Evolutionary conservation across 2,113 vertebrate species (phyloP), one percentile per base, ranked within the genome.

Genomic region (Dromaius novaehollandiae): DNA sequence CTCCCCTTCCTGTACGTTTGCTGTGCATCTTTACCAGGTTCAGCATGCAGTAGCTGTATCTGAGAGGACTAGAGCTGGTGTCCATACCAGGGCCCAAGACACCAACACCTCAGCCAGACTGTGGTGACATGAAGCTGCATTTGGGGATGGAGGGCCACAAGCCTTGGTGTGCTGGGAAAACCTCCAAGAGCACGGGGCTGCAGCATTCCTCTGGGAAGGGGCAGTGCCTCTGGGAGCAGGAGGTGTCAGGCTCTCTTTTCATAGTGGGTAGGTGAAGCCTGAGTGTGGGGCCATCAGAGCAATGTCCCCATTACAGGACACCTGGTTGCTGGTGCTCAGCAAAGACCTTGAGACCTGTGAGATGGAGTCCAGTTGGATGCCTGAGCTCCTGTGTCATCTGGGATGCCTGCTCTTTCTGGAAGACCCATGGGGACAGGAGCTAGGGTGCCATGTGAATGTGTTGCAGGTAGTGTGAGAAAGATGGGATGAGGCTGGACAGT

Each of bases 301-400:
- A 58, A 32, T 9, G 32, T 32, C 30, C 56, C 30, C 18, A 18
- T 58, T 32, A 32, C 30, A 58, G 56, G 56, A 32, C 16, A 58
- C 56, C 30, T 32, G 56, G 56, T 58, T 58, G 56, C 18, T 58
- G 9, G 56, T 58, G 56, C 56, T 60, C 17, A 60, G 18, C 18
- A 48, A 48, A 48, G 46, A 48, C 46, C 32, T 60, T 34, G 4
- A 10, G 18, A 34, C 18, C 30, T 19, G 56, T 34, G 56, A 60
- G 18, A 60, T 73, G n/a, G 36, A 76, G 28, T 7, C 8, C 38
- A 19, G 25, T 15, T 0, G 0, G 12, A 34, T 3, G 2, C 8
- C 51, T 60, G 38, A 50, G 69, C 34, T 58, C 48, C 60, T 53
- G 15, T 20, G 56, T 11, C 46, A 76, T 9, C n/a, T 64, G 24